These are phyloP conservation scores for Hofmannophila pseudospretella DNA, from an alignment of 2,888 invertebrate genomes.

Conservation along the genomic window DNA sequence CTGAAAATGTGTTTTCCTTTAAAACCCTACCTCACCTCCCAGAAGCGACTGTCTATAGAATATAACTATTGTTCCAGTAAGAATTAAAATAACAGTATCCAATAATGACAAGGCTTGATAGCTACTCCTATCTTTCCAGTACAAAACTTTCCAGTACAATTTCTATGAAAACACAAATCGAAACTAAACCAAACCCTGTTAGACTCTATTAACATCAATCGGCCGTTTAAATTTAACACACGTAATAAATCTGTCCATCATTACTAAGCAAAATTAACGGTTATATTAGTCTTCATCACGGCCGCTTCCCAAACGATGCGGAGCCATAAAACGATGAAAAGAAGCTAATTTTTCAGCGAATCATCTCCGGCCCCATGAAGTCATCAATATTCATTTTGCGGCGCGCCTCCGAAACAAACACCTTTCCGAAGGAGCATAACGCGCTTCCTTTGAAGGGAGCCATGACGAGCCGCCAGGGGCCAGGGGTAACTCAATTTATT, in stretches of 20 bases:
- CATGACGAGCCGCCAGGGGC: slow-evolving; percentile 39
- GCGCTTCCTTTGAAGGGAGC: slow-evolving; percentile 64
- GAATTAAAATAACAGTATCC: too few species aligned
- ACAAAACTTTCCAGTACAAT: too few species aligned
- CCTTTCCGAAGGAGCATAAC: slow-evolving; percentile 59
- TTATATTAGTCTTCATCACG: slow-evolving; percentile 74
- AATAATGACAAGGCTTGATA: too few species aligned
- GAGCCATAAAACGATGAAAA: slow-evolving; percentile 75
- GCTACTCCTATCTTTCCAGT: too few species aligned
- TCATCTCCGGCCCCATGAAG: slow-evolving; percentile 74
- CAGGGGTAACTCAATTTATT: slow-evolving; percentile 65
- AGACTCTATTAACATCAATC: slow-evolving; percentile 1
- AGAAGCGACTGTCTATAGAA: too few species aligned
- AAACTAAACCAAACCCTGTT: too few species aligned
- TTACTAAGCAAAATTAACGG: slow-evolving; percentile 69
- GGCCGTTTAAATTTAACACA: slow-evolving; percentile 4
- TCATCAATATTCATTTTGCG: slow-evolving; percentile 76
- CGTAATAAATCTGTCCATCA: slow-evolving; percentile 31
- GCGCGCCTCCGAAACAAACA: slow-evolving; percentile 74
- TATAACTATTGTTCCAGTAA: too few species aligned
- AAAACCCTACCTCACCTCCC: too few species aligned
- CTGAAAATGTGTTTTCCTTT: too few species aligned
- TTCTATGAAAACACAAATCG: too few species aligned
- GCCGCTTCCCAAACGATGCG: slow-evolving; percentile 50
- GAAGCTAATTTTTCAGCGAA: slow-evolving; percentile 76